Conservation (phyloP, 2,888 invertebrate species). For the Nineta flava region DNA sequence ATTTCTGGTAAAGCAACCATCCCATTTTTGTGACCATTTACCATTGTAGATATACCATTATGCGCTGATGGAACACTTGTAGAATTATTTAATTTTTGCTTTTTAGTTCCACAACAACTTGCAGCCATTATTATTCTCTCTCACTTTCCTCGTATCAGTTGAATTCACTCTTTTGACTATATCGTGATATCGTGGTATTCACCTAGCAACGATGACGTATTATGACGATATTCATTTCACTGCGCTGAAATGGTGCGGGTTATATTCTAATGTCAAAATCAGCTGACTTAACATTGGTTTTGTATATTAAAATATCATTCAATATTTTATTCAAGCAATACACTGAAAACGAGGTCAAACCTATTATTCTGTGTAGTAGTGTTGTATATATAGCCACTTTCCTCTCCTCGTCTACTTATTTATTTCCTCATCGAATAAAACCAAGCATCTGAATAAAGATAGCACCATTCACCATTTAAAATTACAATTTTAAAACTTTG, state of each 20-base stretch:
- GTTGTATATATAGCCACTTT: too few relatives aligned
- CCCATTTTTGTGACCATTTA: constrained; percentile 28
- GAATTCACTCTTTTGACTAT: background rate
- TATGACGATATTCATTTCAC: constrained; percentile 1
- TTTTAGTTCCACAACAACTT: constrained; percentile 83
- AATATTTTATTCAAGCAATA: too few relatives aligned
- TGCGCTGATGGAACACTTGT: constrained; percentile 24
- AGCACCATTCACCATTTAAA: too few relatives aligned
- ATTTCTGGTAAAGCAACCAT: constrained; percentile 81
- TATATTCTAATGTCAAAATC: constrained; percentile 5
- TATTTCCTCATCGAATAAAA: too few relatives aligned
- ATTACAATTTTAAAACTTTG: too few relatives aligned
- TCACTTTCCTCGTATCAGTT: background rate
- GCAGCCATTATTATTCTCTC: constrained; percentile 48
- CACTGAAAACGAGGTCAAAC: too few relatives aligned
- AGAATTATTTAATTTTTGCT: constrained; percentile 70
- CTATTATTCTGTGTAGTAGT: too few relatives aligned
- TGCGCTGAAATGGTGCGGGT: background rate
- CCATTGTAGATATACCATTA: constrained; percentile 17
- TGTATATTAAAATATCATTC: too few relatives aligned
- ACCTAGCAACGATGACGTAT: constrained; percentile 5
- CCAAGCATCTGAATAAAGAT: too few relatives aligned
- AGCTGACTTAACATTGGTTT: constrained; percentile 6
- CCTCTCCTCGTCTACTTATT: too few relatives aligned
- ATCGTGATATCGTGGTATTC: background rate